Evolutionary conservation across 2,797 vertebrate species (phyloP), one percentile per base, ranked within the genome.

Genomic region (Microchirus variegatus): DNA sequence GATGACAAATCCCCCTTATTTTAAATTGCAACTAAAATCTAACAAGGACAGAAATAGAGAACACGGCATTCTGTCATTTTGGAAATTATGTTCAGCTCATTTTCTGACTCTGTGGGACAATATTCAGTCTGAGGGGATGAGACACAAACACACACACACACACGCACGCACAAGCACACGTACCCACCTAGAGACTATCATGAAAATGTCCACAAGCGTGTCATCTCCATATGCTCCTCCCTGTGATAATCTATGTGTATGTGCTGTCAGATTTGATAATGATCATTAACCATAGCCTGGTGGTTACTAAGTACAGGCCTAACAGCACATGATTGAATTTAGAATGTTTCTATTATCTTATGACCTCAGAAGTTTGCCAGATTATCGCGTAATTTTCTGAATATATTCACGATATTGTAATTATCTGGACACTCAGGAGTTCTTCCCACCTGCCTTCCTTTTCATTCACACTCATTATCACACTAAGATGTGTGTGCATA

Each of bases 341-440:
- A 58, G 57, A 71, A 55, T 19, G 75, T 78, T 77, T 77, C 54
- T 47, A 81, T 81, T 83, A 79, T 83, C 46, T 52, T 57, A 53
- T 73, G 70, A 84, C 77, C 81, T n/a, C 17, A 70, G 65, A 65
- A 74, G 54, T 85, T 81, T 59, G 77, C 77, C 36, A 63, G 58
- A 80, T 81, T 79, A 82, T 83, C 36, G 74, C 77, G 74, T 65
- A 16, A 82, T 83, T 78, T 86, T 73, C 67, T 13, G 13, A 59
- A 60, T 53, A 75, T 69, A 75, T 64, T 53, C 74, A 70, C 64
- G 74, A 58, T 38, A 67, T 59, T 69, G 57, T 64, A 82, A 85
- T 81, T 77, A 83, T 59, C 43, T 62, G 44, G 41, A 60, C 67
- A 77, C 62, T 46, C 38, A 18, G 46, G 41, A 75, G 43, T 77